A percentile compares a stretch with the other conserved stretches of the same genome.
phyloP scores from a whole-genome alignment of 2,797 vertebrate genomes.

The Bradypodion pumilum region DNA sequence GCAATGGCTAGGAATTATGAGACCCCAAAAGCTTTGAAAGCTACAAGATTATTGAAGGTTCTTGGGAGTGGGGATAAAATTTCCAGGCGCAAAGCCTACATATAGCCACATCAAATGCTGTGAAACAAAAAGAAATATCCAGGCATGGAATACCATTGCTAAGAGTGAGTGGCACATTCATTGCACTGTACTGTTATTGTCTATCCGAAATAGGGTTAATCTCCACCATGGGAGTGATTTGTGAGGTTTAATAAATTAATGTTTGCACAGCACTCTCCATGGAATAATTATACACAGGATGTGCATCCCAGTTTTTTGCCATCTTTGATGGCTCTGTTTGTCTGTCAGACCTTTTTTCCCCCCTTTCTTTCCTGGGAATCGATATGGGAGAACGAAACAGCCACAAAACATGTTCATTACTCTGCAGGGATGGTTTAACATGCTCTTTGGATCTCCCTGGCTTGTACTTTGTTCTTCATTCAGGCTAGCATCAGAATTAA shows the following conservation, averaged over 20 bases:
- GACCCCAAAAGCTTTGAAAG: background rate
- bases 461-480: constrained; percentile 61
- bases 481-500: constrained; percentile 66
- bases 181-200: background rate
- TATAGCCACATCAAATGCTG: background rate
- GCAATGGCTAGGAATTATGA: background rate
- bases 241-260: constrained; percentile 12
- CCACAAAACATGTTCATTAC: constrained; percentile 44
- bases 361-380: constrained; percentile 38
- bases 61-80: background rate
- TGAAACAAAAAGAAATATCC: background rate
- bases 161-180: background rate
- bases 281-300: constrained; percentile 7
- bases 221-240: background rate
- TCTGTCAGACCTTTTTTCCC: constrained; percentile 42
- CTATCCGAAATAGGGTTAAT: constrained; percentile 27
- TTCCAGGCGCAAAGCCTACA: background rate
- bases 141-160: background rate
- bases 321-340: constrained; percentile 31
- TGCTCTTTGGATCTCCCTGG: constrained; percentile 43
- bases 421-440: constrained; percentile 60
- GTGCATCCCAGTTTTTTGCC: constrained; percentile 25
- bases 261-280: constrained; percentile 27
- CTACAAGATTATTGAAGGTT: background rate
- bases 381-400: constrained; percentile 44